Conservation (phyloP, 2,113 vertebrate species). For the western clawed frog (Xenopus tropicalis) region DNA sequence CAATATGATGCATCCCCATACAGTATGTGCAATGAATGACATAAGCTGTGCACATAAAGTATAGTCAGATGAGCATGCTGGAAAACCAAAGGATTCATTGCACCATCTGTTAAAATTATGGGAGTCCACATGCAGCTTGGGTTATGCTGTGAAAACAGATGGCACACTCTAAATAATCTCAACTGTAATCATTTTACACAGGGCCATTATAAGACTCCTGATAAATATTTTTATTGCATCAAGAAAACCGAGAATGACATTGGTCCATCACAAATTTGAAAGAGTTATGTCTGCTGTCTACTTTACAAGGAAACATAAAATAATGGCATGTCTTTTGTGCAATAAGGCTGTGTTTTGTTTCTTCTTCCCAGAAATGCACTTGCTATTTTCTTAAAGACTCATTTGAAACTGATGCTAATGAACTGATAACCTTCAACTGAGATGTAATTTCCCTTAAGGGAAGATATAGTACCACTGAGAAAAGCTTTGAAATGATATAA, state of each 20-base stretch:
- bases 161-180: neutral
- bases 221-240: neutral
- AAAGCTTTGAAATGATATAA: constrained; percentile 45
- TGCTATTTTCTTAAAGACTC: constrained; percentile 29
- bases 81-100: constrained; percentile 12
- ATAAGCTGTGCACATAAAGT: neutral
- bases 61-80: neutral
- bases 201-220: neutral
- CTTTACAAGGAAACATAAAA: constrained; percentile 7
- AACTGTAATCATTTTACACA: neutral
- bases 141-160: constrained; percentile 21
- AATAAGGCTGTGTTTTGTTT: constrained; percentile 24
- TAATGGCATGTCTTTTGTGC: constrained; percentile 7
- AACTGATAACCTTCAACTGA: constrained; percentile 40
- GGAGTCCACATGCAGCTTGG: constrained; percentile 12
- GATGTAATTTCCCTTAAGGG: constrained; percentile 30
- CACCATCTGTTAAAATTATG: constrained; percentile 2
- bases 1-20: no score
- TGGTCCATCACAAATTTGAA: neutral
- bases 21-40: neutral
- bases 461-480: constrained; percentile 33
- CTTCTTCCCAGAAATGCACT: constrained; percentile 13
- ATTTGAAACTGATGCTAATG: constrained; percentile 34
- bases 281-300: neutral
- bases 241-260: neutral